Conservation (phyloP, 2,888 invertebrate species). For the Thereva nobilitata region DNA sequence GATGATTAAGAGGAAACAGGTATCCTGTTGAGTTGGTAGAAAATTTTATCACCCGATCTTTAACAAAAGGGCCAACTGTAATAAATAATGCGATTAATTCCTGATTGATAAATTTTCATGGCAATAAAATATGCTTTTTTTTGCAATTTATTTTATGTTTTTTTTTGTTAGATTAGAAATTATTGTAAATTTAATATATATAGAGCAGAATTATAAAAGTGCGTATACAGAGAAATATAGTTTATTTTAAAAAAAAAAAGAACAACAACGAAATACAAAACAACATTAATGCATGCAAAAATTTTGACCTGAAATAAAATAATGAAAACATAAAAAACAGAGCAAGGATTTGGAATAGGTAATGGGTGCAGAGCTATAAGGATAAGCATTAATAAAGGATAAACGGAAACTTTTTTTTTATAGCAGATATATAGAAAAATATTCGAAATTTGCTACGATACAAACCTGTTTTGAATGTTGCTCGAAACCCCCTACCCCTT, state of each 20-base stretch:
- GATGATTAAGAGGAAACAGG: conserved; percentile 65
- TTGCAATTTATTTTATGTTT: too few relatives aligned
- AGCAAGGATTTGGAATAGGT: background rate
- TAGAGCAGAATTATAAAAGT: too few relatives aligned
- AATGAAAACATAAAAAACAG: background rate
- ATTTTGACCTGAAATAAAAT: background rate
- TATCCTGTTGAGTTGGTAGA: conserved; percentile 59
- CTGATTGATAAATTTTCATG: too few relatives aligned
- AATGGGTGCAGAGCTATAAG: background rate
- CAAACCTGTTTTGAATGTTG: conserved; percentile 68
- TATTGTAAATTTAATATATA: too few relatives aligned
- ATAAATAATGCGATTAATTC: too few relatives aligned
- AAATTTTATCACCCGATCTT: conserved; percentile 59
- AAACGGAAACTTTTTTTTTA: background rate
- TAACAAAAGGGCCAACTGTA: conserved; percentile 52
- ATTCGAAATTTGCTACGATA: conserved; percentile 2
- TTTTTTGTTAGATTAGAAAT: too few relatives aligned
- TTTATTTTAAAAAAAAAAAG: too few relatives aligned
- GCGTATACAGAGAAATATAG: too few relatives aligned
- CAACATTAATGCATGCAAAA: background rate
- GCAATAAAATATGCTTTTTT: too few relatives aligned
- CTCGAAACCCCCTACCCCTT: conserved; percentile 69
- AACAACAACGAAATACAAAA: background rate
- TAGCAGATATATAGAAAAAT: conserved; percentile 3
- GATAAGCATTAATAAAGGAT: background rate